phyloP scores from a whole-genome alignment of 2,113 vertebrate species.

The Tachysurus fulvidraco region DNA sequence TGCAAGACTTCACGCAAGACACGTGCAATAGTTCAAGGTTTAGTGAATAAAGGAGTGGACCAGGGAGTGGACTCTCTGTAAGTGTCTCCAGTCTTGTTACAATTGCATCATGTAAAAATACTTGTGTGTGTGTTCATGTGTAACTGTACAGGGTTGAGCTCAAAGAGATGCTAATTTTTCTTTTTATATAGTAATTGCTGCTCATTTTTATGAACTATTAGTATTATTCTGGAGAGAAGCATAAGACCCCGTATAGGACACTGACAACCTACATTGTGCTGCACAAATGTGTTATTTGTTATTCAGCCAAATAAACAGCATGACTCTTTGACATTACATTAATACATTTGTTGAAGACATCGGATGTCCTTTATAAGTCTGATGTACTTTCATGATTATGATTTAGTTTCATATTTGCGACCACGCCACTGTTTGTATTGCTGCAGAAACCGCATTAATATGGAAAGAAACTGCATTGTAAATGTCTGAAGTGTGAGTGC shows the following conservation, averaged over 20 bases:
- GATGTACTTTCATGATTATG: too few species aligned
- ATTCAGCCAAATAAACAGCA: background rate
- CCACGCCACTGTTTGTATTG: background rate
- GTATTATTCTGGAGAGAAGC: background rate
- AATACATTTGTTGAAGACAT: background rate
- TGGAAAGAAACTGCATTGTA: background rate
- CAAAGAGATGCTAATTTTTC: background rate
- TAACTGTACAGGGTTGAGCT: background rate
- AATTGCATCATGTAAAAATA: background rate
- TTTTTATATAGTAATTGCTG: background rate
- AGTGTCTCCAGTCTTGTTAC: background rate
- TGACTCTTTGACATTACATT: background rate
- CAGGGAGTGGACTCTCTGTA: background rate
- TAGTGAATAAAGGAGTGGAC: background rate
- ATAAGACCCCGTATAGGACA: background rate
- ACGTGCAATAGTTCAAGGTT: background rate
- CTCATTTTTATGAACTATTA: background rate
- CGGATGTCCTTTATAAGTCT: background rate
- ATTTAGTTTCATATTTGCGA: too few species aligned
- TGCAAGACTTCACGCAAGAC: background rate
- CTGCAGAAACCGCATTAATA: background rate
- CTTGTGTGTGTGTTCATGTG: background rate
- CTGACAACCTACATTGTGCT: background rate
- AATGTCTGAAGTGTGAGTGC: constrained; percentile 8
- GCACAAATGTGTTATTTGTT: background rate